These are phyloP conservation scores for Drosophila eugracilis DNA, from an alignment of 1,140 invertebrate species.

Conservation along the genomic window DNA sequence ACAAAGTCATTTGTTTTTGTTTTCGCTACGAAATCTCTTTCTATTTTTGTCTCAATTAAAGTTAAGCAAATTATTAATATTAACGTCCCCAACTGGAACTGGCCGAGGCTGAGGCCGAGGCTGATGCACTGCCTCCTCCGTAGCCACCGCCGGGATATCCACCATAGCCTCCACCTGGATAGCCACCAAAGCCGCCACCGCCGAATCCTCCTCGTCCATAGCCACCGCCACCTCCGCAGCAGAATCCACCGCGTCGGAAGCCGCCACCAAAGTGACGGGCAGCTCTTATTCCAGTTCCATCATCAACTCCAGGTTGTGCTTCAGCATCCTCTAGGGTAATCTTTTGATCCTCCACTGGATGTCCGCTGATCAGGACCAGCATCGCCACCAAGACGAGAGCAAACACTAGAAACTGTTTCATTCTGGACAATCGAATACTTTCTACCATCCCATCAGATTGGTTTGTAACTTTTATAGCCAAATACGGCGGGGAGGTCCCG, in stretches of 20 bases:
- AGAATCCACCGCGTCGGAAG: conserved; percentile 13
- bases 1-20: conserved; percentile 14
- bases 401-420: conserved; percentile 54
- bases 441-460: conserved; percentile 25
- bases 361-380: conserved; percentile 18
- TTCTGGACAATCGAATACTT: conserved; percentile 43
- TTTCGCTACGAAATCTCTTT: conserved; percentile 13
- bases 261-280: conserved; percentile 51
- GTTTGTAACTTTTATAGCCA: conserved; percentile 52
- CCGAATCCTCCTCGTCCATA: not conserved
- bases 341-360: conserved; percentile 49
- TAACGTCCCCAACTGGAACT: conserved; percentile 31
- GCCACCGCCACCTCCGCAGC: conserved; percentile 28
- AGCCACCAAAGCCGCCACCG: conserved; percentile 37
- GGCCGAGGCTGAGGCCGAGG: conserved; percentile 52
- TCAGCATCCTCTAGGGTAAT: conserved; percentile 54
- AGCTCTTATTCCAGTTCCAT: conserved; percentile 28
- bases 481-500: conserved; percentile 44
- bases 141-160: conserved; percentile 19
- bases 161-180: conserved; percentile 32
- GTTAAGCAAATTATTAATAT: conserved; percentile 4
- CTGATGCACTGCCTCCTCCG: conserved; percentile 40
- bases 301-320: conserved; percentile 31
- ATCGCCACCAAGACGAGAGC: conserved; percentile 25
- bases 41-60: conserved; percentile 14